Evolutionary conservation across 2,888 invertebrate species (phyloP).

Genomic region (Griposia aprilina): DNA sequence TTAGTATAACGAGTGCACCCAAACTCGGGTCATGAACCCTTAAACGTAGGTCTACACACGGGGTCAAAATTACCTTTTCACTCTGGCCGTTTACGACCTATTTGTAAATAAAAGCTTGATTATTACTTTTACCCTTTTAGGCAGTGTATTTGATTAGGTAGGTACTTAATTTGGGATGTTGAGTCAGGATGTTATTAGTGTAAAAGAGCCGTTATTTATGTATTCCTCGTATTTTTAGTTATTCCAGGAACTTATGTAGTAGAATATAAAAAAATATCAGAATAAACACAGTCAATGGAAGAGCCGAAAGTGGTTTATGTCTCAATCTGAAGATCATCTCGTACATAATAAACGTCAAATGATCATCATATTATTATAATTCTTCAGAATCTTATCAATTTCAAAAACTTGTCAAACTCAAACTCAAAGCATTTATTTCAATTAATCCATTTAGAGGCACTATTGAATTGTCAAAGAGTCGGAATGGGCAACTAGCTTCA

Average conservation of each 20-base stretch:
- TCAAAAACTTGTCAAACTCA: neutral
- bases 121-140: conserved; percentile 37
- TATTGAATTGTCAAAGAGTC: no score
- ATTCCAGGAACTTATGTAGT: neutral
- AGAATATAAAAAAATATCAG: neutral
- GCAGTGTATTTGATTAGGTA: conserved; percentile 20
- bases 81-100: conserved; percentile 38
- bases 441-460: no score
- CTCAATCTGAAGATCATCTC: neutral
- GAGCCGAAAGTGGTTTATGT: neutral
- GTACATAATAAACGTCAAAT: no score
- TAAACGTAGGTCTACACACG: conserved; percentile 19
- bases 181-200: neutral
- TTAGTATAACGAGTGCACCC: conserved; percentile 29
- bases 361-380: neutral
- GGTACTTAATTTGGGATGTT: conserved; percentile 31
- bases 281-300: neutral
- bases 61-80: conserved; percentile 34
- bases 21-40: conserved; percentile 34
- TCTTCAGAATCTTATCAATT: neutral
- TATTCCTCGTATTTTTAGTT: neutral
- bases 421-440: no score
- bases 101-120: conserved; percentile 43
- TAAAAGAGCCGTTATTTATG: neutral
- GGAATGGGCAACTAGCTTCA: no score